These are phyloP conservation scores for Heliothis virescens DNA, from an alignment of 1,140 invertebrate genomes.

Conservation along the genomic window DNA sequence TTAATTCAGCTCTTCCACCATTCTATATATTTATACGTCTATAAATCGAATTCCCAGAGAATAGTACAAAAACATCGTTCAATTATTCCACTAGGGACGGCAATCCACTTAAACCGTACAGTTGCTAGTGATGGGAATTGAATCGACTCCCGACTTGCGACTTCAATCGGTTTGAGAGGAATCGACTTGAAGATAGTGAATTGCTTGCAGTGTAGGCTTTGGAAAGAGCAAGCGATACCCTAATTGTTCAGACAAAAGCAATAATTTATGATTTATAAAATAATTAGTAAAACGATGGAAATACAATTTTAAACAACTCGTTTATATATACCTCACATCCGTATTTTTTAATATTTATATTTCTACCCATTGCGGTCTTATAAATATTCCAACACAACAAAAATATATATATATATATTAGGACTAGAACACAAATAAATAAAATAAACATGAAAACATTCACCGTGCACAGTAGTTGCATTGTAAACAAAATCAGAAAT, in stretches of 20 bases:
- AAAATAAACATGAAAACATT: background rate
- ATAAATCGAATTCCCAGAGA: constrained; percentile 44
- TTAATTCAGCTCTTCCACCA: constrained; percentile 25
- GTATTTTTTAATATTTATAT: no score
- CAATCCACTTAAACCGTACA: constrained; percentile 59
- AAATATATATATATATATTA: no score
- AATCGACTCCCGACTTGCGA: constrained; percentile 30
- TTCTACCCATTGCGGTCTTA: no score
- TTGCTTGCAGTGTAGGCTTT: background rate
- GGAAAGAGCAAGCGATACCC: background rate
- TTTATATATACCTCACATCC: no score
- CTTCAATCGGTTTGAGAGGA: constrained; percentile 27
- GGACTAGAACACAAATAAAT: background rate
- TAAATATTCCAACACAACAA: no score
- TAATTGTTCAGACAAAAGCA: background rate
- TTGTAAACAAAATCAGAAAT: background rate
- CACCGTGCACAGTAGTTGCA: background rate
- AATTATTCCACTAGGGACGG: constrained; percentile 55
- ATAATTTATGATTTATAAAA: no score
- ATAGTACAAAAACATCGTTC: constrained; percentile 57
- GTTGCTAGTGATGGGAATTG: constrained; percentile 44
- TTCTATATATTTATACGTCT: constrained; percentile 18
- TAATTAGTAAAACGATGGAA: no score
- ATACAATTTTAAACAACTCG: no score
- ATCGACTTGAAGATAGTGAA: constrained; percentile 3